Conservation (phyloP, 2,797 vertebrate species). For the Fringilla coelebs region DNA sequence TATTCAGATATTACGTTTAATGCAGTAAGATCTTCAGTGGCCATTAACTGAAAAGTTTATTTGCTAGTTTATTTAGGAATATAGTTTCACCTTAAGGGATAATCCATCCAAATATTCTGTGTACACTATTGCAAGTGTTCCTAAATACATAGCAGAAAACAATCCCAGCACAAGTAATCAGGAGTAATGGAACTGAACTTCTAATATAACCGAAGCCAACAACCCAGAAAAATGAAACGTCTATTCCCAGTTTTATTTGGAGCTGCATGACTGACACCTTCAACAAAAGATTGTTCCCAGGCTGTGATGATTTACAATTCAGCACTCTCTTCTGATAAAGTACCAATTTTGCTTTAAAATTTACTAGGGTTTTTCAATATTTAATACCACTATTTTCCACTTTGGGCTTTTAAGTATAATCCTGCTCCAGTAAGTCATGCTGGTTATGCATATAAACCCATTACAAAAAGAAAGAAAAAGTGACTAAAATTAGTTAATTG, state of each 20-base stretch:
- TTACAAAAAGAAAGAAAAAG: not conserved
- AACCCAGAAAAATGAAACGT: not conserved
- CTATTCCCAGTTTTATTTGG: not conserved
- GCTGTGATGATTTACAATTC: not conserved
- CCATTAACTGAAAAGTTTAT: not conserved
- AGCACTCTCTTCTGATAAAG: not conserved
- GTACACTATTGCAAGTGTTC: not conserved
- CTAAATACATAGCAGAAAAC: not conserved
- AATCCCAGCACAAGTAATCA: not conserved
- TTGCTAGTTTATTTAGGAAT: not conserved
- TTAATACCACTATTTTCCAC: not conserved
- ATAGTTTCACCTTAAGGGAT: not conserved
- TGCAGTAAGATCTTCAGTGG: not conserved
- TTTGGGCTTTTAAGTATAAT: not conserved
- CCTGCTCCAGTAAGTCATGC: not conserved
- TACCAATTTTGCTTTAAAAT: not conserved
- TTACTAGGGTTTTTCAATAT: not conserved
- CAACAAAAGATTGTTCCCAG: not conserved
- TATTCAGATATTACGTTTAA: not conserved
- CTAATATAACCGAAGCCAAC: not conserved
- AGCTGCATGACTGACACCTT: not conserved
- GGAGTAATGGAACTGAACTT: not conserved
- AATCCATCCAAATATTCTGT: not conserved
- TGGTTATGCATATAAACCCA: accelerated
- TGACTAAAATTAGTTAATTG: not conserved